Percentiles rank a stretch among this genome's conserved stretches.
Conservation (phyloP, 2,888 invertebrate genomes). For the Elegia similella region DNA sequence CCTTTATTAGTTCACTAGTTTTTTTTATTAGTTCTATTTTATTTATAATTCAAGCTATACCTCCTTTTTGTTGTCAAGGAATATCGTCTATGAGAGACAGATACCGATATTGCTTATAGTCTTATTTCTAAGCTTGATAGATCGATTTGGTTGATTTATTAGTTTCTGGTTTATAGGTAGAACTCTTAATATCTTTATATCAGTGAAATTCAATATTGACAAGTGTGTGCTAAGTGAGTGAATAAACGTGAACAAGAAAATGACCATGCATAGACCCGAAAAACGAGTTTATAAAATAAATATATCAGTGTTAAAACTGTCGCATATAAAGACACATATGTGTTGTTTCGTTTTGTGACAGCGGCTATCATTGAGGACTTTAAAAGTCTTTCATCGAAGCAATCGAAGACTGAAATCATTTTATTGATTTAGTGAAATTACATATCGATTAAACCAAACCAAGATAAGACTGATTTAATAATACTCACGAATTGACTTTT, state of each 20-base stretch:
- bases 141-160: too few species aligned
- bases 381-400: not conserved
- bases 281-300: conserved; percentile 35
- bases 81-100: too few species aligned
- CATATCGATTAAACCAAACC: not conserved
- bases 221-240: not conserved
- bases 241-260: conserved; percentile 29
- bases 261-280: conserved; percentile 37
- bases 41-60: too few species aligned
- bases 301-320: conserved; percentile 39
- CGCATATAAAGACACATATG: conserved; percentile 50
- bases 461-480: conserved; percentile 2
- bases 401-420: conserved; percentile 13
- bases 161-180: too few species aligned
- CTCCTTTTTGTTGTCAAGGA: too few species aligned
- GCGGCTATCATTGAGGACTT: not conserved
- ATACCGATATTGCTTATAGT: too few species aligned
- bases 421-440: not conserved
- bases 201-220: too few species aligned
- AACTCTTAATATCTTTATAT: too few species aligned
- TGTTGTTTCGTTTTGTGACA: conserved; percentile 52
- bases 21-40: too few species aligned
- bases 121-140: too few species aligned
- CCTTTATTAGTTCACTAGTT: too few species aligned
- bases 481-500: conserved; percentile 9